phyloP scores from a whole-genome alignment of 2,888 invertebrate genomes.

The Kuschelorhynchus macadamiae region DNA sequence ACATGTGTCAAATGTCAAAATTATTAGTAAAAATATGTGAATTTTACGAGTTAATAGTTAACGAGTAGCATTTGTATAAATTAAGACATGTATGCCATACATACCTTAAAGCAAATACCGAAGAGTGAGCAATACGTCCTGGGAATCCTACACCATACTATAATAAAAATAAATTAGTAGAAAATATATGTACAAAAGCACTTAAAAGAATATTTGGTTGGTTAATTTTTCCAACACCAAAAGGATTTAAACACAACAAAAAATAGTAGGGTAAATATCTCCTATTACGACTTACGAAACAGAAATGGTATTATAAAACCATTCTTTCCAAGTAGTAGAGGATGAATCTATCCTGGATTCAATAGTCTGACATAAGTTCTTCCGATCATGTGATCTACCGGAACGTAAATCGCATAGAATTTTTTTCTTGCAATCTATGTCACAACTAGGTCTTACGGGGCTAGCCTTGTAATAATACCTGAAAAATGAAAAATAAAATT shows the following conservation, averaged over 20 bases:
- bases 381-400: slow-evolving; percentile 89
- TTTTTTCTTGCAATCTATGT: slow-evolving; percentile 88
- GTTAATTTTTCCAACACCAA: slow-evolving; percentile 26
- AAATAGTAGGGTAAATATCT: no score
- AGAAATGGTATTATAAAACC: slow-evolving; percentile 89
- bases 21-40: no score
- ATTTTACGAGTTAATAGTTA: no score
- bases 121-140: slow-evolving; percentile 15
- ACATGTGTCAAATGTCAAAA: no score
- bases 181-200: slow-evolving; percentile 48
- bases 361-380: slow-evolving; percentile 84
- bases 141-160: slow-evolving; percentile 60
- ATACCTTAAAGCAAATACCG: slow-evolving; percentile 20
- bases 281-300: slow-evolving; percentile 85
- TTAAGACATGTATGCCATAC: no score
- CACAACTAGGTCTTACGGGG: slow-evolving; percentile 85
- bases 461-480: slow-evolving; percentile 94
- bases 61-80: no score
- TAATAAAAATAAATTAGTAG: slow-evolving; percentile 53
- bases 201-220: neutral
- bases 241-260: no score
- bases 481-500: slow-evolving; percentile 51
- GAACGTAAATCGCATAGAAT: slow-evolving; percentile 89
- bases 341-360: slow-evolving; percentile 88
- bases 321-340: slow-evolving; percentile 85